Evolutionary conservation across 2,888 invertebrate species (phyloP).

Genomic region (Lycaena phlaeas): DNA sequence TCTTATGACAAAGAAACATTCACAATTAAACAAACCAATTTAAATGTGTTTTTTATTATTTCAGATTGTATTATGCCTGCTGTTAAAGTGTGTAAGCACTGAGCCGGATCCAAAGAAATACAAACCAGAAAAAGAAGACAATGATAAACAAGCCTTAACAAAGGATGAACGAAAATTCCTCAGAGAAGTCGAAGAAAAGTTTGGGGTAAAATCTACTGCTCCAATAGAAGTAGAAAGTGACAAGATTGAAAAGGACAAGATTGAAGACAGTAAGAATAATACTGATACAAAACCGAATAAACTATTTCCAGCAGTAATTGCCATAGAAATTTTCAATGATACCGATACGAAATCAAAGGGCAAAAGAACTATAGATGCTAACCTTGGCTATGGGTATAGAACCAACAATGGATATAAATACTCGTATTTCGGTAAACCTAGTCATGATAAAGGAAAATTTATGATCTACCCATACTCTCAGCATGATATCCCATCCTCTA

Average conservation of each 20-base stretch:
- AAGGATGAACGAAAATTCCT: conserved; percentile 58
- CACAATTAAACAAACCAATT: background rate
- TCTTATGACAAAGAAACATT: too few species aligned
- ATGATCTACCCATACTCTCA: conserved; percentile 82
- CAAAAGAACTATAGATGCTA: conserved; percentile 82
- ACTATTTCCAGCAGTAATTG: conserved; percentile 70
- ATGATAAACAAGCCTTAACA: conserved; percentile 34
- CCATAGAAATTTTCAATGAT: conserved; percentile 75
- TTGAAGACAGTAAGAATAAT: conserved; percentile 16
- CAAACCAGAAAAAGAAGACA: conserved; percentile 39
- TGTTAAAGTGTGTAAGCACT: conserved; percentile 32
- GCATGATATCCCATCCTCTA: conserved; percentile 69
- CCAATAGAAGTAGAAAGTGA: conserved; percentile 29
- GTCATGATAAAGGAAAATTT: conserved; percentile 67
- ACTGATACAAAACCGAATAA: conserved; percentile 23
- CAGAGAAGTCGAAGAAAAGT: conserved; percentile 63
- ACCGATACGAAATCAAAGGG: conserved; percentile 65
- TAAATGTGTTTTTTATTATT: conserved; percentile 37
- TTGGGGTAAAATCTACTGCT: conserved; percentile 49
- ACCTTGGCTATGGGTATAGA: conserved; percentile 79
- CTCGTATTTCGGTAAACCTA: conserved; percentile 58
- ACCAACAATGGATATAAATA: conserved; percentile 68
- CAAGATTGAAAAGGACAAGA: conserved; percentile 14
- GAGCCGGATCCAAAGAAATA: conserved; percentile 63
- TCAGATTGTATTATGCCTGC: conserved; percentile 48